Evolutionary conservation across 1,140 invertebrate species (phyloP).

Genomic region (Cardiocondyla obscurior): DNA sequence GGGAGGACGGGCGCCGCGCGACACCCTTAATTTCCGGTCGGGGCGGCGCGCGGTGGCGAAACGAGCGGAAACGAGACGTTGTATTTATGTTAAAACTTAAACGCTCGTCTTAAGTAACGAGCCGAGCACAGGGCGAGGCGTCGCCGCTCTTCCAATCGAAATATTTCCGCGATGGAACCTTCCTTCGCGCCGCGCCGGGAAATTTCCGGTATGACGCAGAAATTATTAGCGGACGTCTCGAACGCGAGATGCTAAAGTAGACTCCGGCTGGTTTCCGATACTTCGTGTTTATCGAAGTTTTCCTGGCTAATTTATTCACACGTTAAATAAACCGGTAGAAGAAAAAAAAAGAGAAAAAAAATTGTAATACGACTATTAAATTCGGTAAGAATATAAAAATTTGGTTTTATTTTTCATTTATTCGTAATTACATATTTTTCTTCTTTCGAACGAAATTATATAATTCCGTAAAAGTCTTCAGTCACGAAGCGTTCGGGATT

Average conservation of each 20-base stretch:
- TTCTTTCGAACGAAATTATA: background rate
- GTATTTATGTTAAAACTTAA: constrained; percentile 51
- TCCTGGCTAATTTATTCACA: background rate
- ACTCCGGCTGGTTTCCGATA: background rate
- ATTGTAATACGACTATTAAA: no score
- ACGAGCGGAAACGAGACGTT: constrained; percentile 35
- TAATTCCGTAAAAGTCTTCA: background rate
- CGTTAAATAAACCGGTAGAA: background rate
- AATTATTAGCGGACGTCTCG: constrained; percentile 19
- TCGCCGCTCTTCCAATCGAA: constrained; percentile 12
- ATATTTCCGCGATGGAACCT: constrained; percentile 19
- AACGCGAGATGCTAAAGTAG: background rate
- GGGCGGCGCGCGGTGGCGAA: background rate
- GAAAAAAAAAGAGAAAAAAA: background rate
- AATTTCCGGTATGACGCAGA: background rate
- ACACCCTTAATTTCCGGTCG: constrained; percentile 37
- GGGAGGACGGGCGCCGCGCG: background rate
- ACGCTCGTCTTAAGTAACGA: constrained; percentile 10
- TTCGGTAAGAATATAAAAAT: background rate
- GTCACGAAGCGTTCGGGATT: background rate
- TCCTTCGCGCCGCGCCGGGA: background rate
- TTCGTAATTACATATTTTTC: background rate
- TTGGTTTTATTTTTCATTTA: background rate
- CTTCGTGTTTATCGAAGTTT: background rate
- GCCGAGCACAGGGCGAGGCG: background rate